Evolutionary conservation across 2,797 vertebrate species (phyloP).

Genomic region (Numenius phaeopus): DNA sequence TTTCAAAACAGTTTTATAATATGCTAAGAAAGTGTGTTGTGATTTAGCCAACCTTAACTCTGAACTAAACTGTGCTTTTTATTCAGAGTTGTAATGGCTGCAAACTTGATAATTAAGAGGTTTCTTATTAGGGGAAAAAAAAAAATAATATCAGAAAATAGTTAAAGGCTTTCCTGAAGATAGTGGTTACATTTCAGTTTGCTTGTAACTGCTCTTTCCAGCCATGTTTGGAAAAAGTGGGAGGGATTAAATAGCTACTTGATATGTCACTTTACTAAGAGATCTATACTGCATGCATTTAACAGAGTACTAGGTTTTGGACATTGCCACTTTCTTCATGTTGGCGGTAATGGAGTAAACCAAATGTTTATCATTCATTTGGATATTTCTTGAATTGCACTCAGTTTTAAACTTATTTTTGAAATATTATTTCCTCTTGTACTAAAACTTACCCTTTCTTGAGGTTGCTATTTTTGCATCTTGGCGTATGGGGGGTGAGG

Average conservation of each 20-base stretch:
- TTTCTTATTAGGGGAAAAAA: not conserved
- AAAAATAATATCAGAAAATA: not conserved
- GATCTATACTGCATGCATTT: not conserved
- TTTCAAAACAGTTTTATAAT: not conserved
- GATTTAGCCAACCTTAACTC: not conserved
- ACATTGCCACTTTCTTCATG: not conserved
- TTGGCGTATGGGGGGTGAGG: not conserved
- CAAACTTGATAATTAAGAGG: not conserved
- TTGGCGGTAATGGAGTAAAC: not conserved
- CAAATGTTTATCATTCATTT: not conserved
- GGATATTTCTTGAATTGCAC: not conserved
- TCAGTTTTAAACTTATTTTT: not conserved
- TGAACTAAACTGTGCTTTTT: not conserved
- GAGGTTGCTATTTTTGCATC: not conserved
- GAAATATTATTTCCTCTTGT: not conserved
- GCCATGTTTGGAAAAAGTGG: not conserved
- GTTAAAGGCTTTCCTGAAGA: not conserved
- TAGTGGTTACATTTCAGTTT: not conserved
- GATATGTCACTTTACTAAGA: conserved; percentile 1
- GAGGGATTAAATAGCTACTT: conserved; percentile 11
- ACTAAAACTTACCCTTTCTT: not conserved
- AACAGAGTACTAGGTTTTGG: not conserved
- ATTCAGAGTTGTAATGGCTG: not conserved
- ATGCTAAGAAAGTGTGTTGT: not conserved
- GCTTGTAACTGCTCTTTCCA: not conserved